Percentiles rank a stretch among this genome's conserved stretches.
Evolutionary conservation across 2,888 invertebrate genomes (phyloP).

Genomic region (Orchesella flavescens): DNA sequence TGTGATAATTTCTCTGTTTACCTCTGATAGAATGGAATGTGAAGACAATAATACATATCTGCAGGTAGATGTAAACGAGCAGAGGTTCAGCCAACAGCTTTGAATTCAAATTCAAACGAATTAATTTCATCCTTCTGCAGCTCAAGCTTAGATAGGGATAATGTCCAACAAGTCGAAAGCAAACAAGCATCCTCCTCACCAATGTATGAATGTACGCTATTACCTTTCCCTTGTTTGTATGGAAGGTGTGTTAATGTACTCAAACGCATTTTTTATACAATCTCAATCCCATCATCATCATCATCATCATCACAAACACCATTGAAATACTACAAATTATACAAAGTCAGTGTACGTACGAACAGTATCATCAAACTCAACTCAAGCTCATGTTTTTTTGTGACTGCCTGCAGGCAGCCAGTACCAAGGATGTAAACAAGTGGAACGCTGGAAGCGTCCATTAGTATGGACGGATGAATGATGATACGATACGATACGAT

Average conservation of each 20-base stretch:
- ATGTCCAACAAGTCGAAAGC: neutral
- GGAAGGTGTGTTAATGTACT: slow-evolving; percentile 36
- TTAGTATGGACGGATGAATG: neutral
- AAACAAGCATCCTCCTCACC: neutral
- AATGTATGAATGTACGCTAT: too few relatives aligned
- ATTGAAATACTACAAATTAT: too few relatives aligned
- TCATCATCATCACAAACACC: too few relatives aligned
- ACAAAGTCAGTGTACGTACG: too few relatives aligned
- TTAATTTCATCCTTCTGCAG: neutral
- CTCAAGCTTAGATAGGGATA: too few relatives aligned
- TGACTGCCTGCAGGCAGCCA: too few relatives aligned
- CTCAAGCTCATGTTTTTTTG: too few relatives aligned
- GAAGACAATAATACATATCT: neutral
- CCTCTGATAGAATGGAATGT: neutral
- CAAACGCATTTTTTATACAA: neutral
- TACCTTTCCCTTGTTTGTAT: slow-evolving; percentile 10
- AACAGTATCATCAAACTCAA: too few relatives aligned
- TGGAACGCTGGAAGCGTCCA: slow-evolving; percentile 13
- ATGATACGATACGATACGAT: too few relatives aligned
- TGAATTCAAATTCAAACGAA: neutral
- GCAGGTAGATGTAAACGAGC: too few relatives aligned
- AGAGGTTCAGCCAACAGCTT: neutral
- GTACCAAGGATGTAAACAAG: slow-evolving; percentile 11
- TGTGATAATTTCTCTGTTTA: slow-evolving; percentile 2
- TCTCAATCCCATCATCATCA: too few relatives aligned